Evolutionary conservation across 2,888 invertebrate genomes (phyloP).

Genomic region (Plagodis pulveraria): DNA sequence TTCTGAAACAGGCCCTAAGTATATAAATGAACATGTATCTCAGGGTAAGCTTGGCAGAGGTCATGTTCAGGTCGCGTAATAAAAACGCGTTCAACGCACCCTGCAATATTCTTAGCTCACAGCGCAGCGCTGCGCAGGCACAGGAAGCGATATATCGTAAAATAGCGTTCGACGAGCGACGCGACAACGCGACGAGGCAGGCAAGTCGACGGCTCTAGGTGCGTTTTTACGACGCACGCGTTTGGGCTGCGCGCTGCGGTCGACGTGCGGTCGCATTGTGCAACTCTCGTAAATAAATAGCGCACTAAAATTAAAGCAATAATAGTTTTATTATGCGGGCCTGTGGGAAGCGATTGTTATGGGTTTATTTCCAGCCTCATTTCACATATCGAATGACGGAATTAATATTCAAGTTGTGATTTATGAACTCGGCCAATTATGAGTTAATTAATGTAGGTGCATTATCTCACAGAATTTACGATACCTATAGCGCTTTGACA

Average conservation of each 20-base stretch:
- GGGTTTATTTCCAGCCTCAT: constrained; percentile 19
- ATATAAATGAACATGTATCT: not conserved
- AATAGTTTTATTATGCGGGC: constrained; percentile 48
- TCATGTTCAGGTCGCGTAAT: constrained; percentile 18
- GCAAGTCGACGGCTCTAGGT: constrained; percentile 40
- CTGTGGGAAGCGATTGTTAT: constrained; percentile 32
- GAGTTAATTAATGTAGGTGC: no score
- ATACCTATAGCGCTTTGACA: no score
- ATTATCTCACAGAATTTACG: no score
- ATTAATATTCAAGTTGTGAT: not conserved
- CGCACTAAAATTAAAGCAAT: constrained; percentile 51
- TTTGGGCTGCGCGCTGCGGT: constrained; percentile 40
- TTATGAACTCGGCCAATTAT: not conserved
- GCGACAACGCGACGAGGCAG: constrained; percentile 20
- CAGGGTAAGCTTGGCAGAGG: constrained; percentile 7
- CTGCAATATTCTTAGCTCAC: constrained; percentile 46
- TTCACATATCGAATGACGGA: constrained; percentile 9
- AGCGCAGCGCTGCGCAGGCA: no score
- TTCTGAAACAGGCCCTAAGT: no score
- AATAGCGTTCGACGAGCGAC: constrained; percentile 48
- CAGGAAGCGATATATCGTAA: constrained; percentile 63
- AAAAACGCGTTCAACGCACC: constrained; percentile 38
- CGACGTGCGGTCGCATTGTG: constrained; percentile 46
- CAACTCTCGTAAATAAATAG: constrained; percentile 49
- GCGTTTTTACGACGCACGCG: constrained; percentile 50